Conservation (phyloP, 1,140 invertebrate genomes). For the Drosophila busckii region DNA sequence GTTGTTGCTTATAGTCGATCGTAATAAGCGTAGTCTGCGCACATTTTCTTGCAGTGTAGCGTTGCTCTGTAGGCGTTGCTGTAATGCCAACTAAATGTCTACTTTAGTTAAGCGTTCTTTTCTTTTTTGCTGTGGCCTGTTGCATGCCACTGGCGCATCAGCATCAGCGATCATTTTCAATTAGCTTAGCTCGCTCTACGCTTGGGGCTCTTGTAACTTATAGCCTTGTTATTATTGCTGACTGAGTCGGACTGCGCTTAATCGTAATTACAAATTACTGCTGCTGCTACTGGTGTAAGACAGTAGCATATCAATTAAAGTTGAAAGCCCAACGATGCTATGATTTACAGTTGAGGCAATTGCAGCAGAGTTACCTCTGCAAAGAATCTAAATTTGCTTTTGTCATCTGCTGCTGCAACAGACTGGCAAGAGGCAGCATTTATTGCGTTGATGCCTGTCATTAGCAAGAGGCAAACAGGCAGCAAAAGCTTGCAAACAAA, state of each 20-base stretch:
- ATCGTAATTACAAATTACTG: slow-evolving; percentile 7
- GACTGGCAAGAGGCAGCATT: slow-evolving; percentile 6
- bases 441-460: no score
- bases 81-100: slow-evolving; percentile 57
- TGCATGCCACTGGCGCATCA: slow-evolving; percentile 17
- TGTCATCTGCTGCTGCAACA: no score
- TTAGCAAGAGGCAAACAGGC: neutral
- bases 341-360: no score
- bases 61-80: slow-evolving; percentile 33
- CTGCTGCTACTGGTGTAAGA: slow-evolving; percentile 29
- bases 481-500: slow-evolving; percentile 5
- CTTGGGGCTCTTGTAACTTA: no score
- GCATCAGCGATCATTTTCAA: slow-evolving; percentile 57
- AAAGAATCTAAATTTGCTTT: no score
- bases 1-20: no score
- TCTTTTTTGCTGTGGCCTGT: neutral
- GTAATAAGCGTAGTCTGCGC: no score
- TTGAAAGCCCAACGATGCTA: slow-evolving; percentile 37
- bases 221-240: slow-evolving; percentile 30
- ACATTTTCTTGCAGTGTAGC: no score
- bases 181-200: slow-evolving; percentile 38
- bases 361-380: no score
- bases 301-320: slow-evolving; percentile 47
- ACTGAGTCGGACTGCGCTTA: slow-evolving; percentile 8
- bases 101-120: slow-evolving; percentile 44